A percentile compares a stretch with the other conserved stretches of the same genome.
phyloP scores from a whole-genome alignment of 2,888 invertebrate species.

The Palloptera scutellata region DNA sequence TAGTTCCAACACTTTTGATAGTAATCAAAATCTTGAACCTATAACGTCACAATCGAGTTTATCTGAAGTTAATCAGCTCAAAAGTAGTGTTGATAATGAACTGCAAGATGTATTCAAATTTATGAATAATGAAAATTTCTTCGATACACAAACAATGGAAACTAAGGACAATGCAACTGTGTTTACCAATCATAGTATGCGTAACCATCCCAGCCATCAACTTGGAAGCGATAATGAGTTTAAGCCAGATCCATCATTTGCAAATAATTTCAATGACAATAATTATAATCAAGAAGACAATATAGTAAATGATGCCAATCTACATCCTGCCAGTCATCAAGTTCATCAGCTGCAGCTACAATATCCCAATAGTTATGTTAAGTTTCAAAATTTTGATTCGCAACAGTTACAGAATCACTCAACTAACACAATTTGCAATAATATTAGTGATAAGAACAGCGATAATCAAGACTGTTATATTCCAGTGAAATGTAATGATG shows the following conservation, averaged over 20 bases:
- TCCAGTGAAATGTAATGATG: slow-evolving; percentile 35
- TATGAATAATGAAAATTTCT: slow-evolving; percentile 38
- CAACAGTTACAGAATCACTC: slow-evolving; percentile 14
- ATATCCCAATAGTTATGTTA: slow-evolving; percentile 27
- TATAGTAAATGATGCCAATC: slow-evolving; percentile 61
- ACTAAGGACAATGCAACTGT: slow-evolving; percentile 30
- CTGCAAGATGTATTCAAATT: slow-evolving; percentile 42
- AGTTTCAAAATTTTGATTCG: slow-evolving; percentile 31
- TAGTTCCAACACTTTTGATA: slow-evolving; percentile 39
- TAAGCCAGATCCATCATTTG: slow-evolving; percentile 13
- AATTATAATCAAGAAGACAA: slow-evolving; percentile 53
- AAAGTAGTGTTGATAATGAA: slow-evolving; percentile 22
- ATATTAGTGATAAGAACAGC: slow-evolving; percentile 3
- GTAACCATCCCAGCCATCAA: slow-evolving; percentile 18
- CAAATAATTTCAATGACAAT: slow-evolving; percentile 47
- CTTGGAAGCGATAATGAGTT: slow-evolving; percentile 12
- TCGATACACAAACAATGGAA: slow-evolving; percentile 34
- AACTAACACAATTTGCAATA: not conserved
- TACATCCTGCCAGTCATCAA: slow-evolving; percentile 60
- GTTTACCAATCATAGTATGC: slow-evolving; percentile 12
- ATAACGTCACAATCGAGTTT: not conserved
- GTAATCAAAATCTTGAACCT: slow-evolving; percentile 37
- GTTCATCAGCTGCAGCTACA: slow-evolving; percentile 17
- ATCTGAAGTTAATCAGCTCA: slow-evolving; percentile 22
- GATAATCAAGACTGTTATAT: slow-evolving; percentile 33